Percentiles rank a stretch among this genome's conserved stretches.
phyloP scores from a whole-genome alignment of 2,888 invertebrate genomes.

The Escarpia spicata region DNA sequence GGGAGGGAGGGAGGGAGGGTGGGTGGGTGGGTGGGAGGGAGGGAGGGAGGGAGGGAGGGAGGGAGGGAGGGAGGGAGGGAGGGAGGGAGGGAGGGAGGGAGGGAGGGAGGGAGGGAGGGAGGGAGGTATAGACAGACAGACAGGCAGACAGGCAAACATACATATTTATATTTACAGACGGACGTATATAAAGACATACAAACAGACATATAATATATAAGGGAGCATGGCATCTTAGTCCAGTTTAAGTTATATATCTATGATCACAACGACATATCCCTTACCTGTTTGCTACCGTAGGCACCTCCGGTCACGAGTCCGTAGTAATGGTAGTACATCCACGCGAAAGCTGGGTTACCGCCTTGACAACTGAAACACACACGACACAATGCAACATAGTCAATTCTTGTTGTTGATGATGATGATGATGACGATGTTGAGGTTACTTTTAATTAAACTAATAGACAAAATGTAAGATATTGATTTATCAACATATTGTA shows the following conservation, averaged over 20 bases:
- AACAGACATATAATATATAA: too few relatives aligned
- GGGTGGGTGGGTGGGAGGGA: too few relatives aligned
- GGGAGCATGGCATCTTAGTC: not conserved
- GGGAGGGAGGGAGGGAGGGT: too few relatives aligned
- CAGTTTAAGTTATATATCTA: not conserved
- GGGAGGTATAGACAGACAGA: not conserved
- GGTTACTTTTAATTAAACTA: not conserved
- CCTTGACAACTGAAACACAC: constrained; percentile 71
- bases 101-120: too few relatives aligned
- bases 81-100: too few relatives aligned
- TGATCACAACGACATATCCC: not conserved
- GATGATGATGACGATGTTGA: not conserved
- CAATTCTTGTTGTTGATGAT: too few relatives aligned
- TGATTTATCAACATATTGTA: not conserved
- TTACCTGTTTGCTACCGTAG: constrained; percentile 68
- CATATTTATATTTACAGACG: too few relatives aligned
- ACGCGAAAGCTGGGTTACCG: constrained; percentile 84
- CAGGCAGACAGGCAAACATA: not conserved
- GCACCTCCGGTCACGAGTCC: constrained; percentile 90
- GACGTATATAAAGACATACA: too few relatives aligned
- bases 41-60: too few relatives aligned
- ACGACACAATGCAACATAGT: not conserved
- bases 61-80: too few relatives aligned
- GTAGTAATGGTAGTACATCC: constrained; percentile 85
- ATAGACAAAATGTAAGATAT: not conserved